These are phyloP conservation scores for Scalopus aquaticus DNA, from an alignment of 2,113 vertebrate species.

Conservation along the genomic window DNA sequence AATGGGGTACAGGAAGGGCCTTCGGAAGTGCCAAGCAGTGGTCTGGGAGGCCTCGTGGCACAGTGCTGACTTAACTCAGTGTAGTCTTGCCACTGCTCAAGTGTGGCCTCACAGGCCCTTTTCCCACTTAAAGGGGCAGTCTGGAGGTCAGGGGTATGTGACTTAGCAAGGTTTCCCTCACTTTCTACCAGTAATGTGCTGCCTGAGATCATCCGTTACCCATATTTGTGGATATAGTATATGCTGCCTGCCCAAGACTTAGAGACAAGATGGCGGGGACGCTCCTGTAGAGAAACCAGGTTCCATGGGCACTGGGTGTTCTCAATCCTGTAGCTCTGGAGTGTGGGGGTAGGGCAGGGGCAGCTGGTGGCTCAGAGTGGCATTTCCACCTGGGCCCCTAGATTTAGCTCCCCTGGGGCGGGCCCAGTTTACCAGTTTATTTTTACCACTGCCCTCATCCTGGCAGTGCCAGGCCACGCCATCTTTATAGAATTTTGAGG, in stretches of 20 bases:
- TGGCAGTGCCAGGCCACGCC: constrained; percentile 75
- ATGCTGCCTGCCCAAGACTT: neutral
- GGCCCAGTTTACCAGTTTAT: constrained; percentile 75
- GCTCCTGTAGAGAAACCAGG: neutral
- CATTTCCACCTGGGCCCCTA: constrained; percentile 78
- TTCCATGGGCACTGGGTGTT: constrained; percentile 25
- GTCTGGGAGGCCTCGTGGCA: neutral
- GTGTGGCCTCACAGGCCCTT: neutral
- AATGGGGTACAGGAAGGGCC: neutral
- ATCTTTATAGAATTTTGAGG: constrained; percentile 72
- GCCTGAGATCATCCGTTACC: neutral
- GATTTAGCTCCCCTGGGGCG: constrained; percentile 75
- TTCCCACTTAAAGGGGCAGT: neutral
- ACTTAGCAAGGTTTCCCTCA: neutral
- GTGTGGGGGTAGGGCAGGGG: constrained; percentile 60
- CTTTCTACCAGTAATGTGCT: fast-evolving
- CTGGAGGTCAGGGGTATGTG: neutral
- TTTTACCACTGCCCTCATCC: constrained; percentile 75
- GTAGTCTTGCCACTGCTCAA: neutral
- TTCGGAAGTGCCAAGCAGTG: neutral
- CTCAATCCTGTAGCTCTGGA: neutral
- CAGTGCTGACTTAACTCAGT: too few species aligned
- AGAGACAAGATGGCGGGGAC: neutral
- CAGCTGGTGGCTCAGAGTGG: constrained; percentile 74
- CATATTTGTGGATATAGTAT: neutral